Base-by-base conservation (phyloP, 2,113 vertebrate genomes). In the Oxyura jamaicensis region DNA sequence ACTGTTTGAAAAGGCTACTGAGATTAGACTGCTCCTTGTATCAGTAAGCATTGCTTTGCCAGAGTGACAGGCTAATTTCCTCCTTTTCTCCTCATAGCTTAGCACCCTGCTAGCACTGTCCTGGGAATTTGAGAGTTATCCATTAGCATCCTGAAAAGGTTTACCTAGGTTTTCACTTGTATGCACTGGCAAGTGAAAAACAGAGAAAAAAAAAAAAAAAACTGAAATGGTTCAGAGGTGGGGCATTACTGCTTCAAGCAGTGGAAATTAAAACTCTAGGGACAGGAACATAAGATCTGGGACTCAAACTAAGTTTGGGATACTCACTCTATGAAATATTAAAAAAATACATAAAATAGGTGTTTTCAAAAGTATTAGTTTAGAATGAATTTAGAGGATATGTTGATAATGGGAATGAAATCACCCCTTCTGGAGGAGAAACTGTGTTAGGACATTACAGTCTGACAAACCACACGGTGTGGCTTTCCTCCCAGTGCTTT, bases 41-140 rank as follows among this genome's bases (percentile, higher is more conserved):
- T 65, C 75, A 91, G 76, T 39, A 79, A 74, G 83, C 74, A 91
- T 52, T 65, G 82, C 92, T 86, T 96, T 92, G 77, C 85, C 82
- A 78, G 90, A 78, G n/a, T 88, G 79, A 94, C 91, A 81, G 91
- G 65, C n/a, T 86, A 41, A 96, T 94, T 96, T 97, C 95, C 80
- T 95, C 58, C 71, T 86, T 91, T 93, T 89, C 77, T 93, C 67
- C 50, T 74, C 3, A 0, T 3, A 20, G 44, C n/a, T 65, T 74
- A 92, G 86, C 80, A 89, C 58, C 77, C 86, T 87, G 83, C 80
- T 92, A 80, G 46, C 80, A 67, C 36, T n/a, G 41, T 20, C 9
- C 7, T 94, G 92, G 63, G 82, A 94, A 91, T 42, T 0, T 0
- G 14, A 9, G 63, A 42, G 41, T 15, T 84, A 1, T 0, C 36